Evolutionary conservation across 1,140 invertebrate species (phyloP).

Genomic region (Globodera rostochiensis): DNA sequence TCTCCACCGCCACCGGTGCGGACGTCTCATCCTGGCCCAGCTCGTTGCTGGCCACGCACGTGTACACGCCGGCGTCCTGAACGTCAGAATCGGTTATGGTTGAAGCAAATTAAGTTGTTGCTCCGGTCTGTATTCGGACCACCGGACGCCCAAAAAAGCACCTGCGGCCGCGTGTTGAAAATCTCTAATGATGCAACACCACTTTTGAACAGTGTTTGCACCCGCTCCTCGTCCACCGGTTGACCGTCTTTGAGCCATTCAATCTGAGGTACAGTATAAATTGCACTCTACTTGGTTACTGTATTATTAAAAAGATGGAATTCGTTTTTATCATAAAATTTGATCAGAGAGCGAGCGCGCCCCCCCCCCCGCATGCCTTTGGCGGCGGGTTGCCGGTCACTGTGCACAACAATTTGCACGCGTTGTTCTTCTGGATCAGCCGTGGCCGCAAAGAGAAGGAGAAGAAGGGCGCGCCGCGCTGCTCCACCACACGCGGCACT

Average conservation of each 20-base stretch:
- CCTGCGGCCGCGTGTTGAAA: slow-evolving; percentile 74
- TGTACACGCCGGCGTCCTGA: slow-evolving; percentile 89
- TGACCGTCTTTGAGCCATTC: slow-evolving; percentile 88
- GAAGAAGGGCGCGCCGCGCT: slow-evolving; percentile 78
- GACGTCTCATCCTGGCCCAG: slow-evolving; percentile 90
- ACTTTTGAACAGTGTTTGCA: slow-evolving; percentile 82
- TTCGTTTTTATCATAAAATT: too few relatives aligned
- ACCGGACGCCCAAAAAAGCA: not conserved
- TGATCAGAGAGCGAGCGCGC: too few relatives aligned
- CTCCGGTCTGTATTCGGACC: too few relatives aligned
- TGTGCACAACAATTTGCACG: slow-evolving; percentile 92
- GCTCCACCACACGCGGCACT: slow-evolving; percentile 52
- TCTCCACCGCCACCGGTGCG: slow-evolving; percentile 95
- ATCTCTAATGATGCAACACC: slow-evolving; percentile 90
- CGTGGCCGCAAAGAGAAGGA: slow-evolving; percentile 94
- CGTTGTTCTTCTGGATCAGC: slow-evolving; percentile 80
- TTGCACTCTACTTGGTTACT: too few relatives aligned
- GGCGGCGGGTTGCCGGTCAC: slow-evolving; percentile 89
- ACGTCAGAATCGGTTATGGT: not conserved
- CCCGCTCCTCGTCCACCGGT: slow-evolving; percentile 86
- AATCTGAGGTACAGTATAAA: slow-evolving; percentile 67
- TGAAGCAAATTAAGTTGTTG: not conserved
- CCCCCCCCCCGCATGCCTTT: slow-evolving; percentile 71
- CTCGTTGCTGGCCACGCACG: slow-evolving; percentile 84
- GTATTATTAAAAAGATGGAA: too few relatives aligned